Base-by-base conservation (phyloP, 1,140 invertebrate genomes). In the Zaprionus taronus region DNA sequence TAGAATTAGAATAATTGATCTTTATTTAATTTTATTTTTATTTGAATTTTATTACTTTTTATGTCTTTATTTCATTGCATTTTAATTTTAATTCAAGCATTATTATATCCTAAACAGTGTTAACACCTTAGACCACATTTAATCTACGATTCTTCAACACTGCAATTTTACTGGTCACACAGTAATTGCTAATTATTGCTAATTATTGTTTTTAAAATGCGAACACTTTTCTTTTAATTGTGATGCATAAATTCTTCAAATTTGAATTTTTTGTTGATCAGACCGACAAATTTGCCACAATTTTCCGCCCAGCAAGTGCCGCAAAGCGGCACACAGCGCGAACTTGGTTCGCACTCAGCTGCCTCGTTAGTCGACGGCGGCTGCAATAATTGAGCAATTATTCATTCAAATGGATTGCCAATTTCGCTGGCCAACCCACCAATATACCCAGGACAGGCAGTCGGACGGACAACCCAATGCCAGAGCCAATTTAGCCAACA, bases 301-400 rank as follows among this genome's bases (percentile, higher is more conserved):
- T 91, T 85, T 85, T 90, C 65, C 67, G 75, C 81, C 66, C 75
- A 85, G 77, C 70, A 75, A 90, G 81, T 80, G 85, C 17, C 24
- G 31, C 47, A 51, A 51, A 12, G 12, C 28, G 31, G 14, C 31
- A 7, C 15, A 51, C 28, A 7, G n/a, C 47, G 47, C 47, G 47
- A 51, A 51, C 47, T 47, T 47, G 41, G 4, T 24, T 51, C 20
- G 47, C 47, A 51, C 20, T 51, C 47, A 51, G 47, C 20, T 69
- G 81, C 58, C 80, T 87, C 77, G 83, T 79, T 87, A 83, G 84
- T 68, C 81, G 81, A 63, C 82, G 80, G 65, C 84, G 70, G 74
- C 75, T 81, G 67, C 83, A 81, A 83, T 92, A 92, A 92, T 92
- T 92, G 91, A 92, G 91, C 91, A 92, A 92, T 92, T 92, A 92